phyloP scores from a whole-genome alignment of 2,797 vertebrate species.

The Gymnopithys bicolor region DNA sequence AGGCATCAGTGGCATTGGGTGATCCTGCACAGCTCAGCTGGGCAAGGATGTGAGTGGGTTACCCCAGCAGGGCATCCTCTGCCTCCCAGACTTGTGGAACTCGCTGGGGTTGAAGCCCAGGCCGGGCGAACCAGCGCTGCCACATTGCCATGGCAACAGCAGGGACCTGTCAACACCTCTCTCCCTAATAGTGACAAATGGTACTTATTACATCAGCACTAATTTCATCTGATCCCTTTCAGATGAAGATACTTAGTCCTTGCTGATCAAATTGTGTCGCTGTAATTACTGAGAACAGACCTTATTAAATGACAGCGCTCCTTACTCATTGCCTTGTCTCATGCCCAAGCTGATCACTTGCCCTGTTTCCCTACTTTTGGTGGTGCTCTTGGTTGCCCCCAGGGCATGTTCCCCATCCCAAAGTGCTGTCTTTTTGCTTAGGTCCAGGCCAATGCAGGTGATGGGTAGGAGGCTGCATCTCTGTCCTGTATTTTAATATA shows the following conservation, averaged over 20 bases:
- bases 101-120: slow-evolving; percentile 33
- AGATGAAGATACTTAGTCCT: slow-evolving; percentile 94
- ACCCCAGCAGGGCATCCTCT: background rate
- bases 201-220: slow-evolving; percentile 94
- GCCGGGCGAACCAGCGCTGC: background rate
- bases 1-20: fast-evolving
- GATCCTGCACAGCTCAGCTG: background rate
- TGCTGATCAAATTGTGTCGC: slow-evolving; percentile 91
- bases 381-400: background rate
- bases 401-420: background rate
- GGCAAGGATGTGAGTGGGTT: background rate
- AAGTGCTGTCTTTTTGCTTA: background rate
- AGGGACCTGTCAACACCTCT: slow-evolving; percentile 88
- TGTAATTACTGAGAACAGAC: slow-evolving; percentile 94
- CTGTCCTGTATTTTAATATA: background rate
- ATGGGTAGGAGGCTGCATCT: background rate
- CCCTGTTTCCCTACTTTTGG: background rate
- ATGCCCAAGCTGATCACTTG: slow-evolving; percentile 75
- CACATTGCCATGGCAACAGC: slow-evolving; percentile 82
- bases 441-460: background rate
- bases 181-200: slow-evolving; percentile 92
- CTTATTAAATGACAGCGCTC: slow-evolving; percentile 87
- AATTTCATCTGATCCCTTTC: slow-evolving; percentile 89
- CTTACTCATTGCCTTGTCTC: slow-evolving; percentile 80
- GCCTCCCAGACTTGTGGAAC: slow-evolving; percentile 28